Evolutionary conservation across 2,797 vertebrate genomes (phyloP).

Genomic region (Meriones psammophilus): DNA sequence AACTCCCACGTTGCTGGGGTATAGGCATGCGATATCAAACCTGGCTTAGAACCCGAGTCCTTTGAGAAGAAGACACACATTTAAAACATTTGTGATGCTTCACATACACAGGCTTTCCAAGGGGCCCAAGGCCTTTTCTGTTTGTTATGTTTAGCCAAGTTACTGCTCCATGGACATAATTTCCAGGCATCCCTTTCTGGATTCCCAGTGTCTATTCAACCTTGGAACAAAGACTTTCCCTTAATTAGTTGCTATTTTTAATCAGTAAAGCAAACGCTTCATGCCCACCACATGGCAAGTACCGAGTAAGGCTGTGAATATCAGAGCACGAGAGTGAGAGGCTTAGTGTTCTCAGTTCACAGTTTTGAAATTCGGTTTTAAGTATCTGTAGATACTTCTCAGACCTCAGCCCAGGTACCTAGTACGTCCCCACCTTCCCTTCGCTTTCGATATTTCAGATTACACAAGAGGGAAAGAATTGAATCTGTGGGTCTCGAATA

Average conservation of each 20-base stretch:
- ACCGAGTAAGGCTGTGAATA: neutral
- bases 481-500: slow-evolving; percentile 12
- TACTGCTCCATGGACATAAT: neutral
- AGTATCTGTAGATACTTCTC: neutral
- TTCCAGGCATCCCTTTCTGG: slow-evolving; percentile 42
- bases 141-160: slow-evolving; percentile 19
- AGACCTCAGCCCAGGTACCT: neutral
- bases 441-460: slow-evolving; percentile 11
- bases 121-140: neutral
- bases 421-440: neutral
- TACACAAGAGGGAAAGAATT: slow-evolving; percentile 33
- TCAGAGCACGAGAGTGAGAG: slow-evolving; percentile 5
- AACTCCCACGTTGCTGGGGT: neutral
- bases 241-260: slow-evolving; percentile 39
- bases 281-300: neutral
- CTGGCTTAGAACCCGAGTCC: neutral
- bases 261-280: slow-evolving; percentile 33
- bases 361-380: slow-evolving; percentile 34
- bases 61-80: slow-evolving; percentile 39
- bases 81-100: slow-evolving; percentile 10
- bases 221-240: slow-evolving; percentile 27
- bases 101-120: slow-evolving; percentile 25
- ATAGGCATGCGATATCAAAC: neutral
- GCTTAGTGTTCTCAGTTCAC: neutral
- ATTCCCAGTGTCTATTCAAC: neutral